Evolutionary conservation across 1,140 invertebrate genomes (phyloP).

Genomic region (Drosophila sulfurigaster): DNA sequence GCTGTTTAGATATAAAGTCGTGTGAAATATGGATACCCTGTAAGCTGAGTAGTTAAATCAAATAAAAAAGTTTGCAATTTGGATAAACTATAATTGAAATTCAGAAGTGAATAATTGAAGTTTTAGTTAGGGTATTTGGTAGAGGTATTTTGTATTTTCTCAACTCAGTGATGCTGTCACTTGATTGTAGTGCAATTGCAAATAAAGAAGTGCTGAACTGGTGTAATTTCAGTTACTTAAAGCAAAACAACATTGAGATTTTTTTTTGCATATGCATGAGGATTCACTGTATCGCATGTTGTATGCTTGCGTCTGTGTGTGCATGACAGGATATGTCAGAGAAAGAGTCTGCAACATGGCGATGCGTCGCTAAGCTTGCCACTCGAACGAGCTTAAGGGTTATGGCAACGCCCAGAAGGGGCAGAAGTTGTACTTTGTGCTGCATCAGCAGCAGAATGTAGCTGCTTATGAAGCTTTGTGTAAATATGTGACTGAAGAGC

Average conservation of each 20-base stretch:
- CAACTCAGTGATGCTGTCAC: not conserved
- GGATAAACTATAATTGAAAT: no score
- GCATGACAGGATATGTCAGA: constrained; percentile 14
- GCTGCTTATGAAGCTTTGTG: constrained; percentile 69
- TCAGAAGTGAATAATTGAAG: no score
- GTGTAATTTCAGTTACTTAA: constrained; percentile 63
- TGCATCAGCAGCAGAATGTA: constrained; percentile 53
- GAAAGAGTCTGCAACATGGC: constrained; percentile 52
- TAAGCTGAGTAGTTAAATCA: no score
- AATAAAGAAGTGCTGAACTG: constrained; percentile 27
- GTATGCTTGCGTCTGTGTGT: not conserved
- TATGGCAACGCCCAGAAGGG: not conserved
- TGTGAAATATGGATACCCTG: no score
- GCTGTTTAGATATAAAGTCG: no score
- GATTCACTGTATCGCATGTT: constrained; percentile 22
- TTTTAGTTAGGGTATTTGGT: no score
- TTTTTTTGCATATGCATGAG: constrained; percentile 68
- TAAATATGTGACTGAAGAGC: constrained; percentile 60
- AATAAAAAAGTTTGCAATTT: no score
- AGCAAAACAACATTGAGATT: constrained; percentile 40
- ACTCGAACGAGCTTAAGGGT: constrained; percentile 66
- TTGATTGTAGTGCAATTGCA: constrained; percentile 2
- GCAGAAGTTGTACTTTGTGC: constrained; percentile 53
- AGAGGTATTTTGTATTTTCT: no score
- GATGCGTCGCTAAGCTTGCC: constrained; percentile 65